Evolutionary conservation across 2,797 vertebrate species (phyloP).

Genomic region (Falco concolor): DNA sequence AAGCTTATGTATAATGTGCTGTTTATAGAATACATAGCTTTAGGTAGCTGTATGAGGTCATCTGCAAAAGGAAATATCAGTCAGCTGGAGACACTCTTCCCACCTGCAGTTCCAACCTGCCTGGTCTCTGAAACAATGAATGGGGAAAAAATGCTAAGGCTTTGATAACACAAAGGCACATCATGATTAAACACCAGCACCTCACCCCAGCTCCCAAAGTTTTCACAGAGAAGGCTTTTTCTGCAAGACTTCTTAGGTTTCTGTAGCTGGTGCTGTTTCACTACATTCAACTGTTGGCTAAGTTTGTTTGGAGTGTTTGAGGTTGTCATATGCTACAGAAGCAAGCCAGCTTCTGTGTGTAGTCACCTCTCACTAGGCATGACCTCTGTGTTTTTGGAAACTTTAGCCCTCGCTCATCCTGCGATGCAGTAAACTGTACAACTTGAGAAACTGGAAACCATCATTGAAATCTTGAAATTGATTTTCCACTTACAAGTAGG

Average conservation of each 20-base stretch:
- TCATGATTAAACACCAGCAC: neutral
- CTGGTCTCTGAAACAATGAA: neutral
- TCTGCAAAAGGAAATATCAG: neutral
- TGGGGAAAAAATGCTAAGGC: neutral
- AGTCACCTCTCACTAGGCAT: neutral
- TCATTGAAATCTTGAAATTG: neutral
- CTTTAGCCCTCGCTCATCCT: neutral
- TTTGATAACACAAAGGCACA: neutral
- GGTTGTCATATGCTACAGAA: neutral
- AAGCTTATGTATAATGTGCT: neutral
- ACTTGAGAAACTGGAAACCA: neutral
- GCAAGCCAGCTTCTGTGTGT: neutral
- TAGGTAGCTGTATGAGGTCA: neutral
- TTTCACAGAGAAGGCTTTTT: neutral
- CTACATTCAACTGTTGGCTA: neutral
- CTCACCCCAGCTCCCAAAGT: accelerated
- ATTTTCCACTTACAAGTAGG: conserved; percentile 29
- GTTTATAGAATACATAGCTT: neutral
- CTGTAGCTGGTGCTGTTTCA: neutral
- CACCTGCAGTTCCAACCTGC: neutral
- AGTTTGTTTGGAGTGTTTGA: neutral
- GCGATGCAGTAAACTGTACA: neutral
- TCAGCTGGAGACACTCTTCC: neutral
- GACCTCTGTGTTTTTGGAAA: neutral
- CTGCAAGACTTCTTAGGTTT: neutral